Percentiles rank a stretch among this genome's conserved stretches.
Conservation (phyloP, 2,888 invertebrate genomes). For the Lathronympha strigana region DNA sequence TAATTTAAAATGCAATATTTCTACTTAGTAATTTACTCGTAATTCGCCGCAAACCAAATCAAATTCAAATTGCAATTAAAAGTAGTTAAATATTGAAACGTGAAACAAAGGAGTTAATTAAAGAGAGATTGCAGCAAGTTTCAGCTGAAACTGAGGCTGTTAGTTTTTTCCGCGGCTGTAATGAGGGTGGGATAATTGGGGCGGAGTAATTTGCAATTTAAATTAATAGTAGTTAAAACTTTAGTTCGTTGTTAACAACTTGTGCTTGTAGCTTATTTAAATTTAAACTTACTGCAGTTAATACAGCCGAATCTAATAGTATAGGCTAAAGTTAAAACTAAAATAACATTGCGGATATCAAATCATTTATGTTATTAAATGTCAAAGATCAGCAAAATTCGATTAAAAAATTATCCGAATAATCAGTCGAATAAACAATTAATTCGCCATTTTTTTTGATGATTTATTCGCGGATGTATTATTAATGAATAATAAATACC, state of each 20-base stretch:
- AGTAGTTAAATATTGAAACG: constrained; percentile 21
- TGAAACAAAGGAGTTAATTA: constrained; percentile 14
- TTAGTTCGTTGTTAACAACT: background rate
- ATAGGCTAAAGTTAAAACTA: too few relatives aligned
- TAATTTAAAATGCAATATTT: background rate
- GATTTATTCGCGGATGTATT: too few relatives aligned
- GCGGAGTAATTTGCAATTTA: background rate
- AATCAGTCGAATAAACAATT: too few relatives aligned
- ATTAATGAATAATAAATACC: too few relatives aligned
- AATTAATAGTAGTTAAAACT: background rate
- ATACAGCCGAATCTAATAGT: too few relatives aligned
- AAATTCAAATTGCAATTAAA: constrained; percentile 5
- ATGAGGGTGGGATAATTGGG: background rate
- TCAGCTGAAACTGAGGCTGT: background rate
- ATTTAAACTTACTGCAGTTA: background rate
- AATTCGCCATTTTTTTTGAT: too few relatives aligned
- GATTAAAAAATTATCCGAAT: too few relatives aligned
- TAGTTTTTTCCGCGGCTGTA: background rate
- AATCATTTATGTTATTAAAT: too few relatives aligned
- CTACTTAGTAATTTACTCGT: too few relatives aligned
- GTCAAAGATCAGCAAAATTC: too few relatives aligned
- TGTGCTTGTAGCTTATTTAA: background rate
- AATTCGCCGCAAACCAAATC: background rate
- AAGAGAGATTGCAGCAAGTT: constrained; percentile 10
- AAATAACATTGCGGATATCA: too few relatives aligned